Evolutionary conservation across 2,797 vertebrate species (phyloP).

Genomic region (Rhinoraja longicauda): DNA sequence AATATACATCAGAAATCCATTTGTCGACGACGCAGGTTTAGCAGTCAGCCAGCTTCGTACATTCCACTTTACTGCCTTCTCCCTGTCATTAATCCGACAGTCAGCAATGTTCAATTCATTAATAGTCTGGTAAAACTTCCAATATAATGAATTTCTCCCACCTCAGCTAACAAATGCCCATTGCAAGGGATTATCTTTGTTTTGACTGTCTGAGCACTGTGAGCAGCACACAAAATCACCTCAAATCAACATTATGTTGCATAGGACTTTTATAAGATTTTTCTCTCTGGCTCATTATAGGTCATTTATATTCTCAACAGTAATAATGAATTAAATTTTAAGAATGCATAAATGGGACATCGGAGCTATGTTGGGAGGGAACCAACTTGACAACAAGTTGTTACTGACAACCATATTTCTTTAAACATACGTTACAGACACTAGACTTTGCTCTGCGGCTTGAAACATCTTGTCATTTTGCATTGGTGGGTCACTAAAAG

Average conservation of each 20-base stretch:
- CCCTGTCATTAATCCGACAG: neutral
- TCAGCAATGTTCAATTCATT: slow-evolving; percentile 13
- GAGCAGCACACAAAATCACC: neutral
- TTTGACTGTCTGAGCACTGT: neutral
- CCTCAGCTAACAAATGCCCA: neutral
- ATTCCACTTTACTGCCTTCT: neutral
- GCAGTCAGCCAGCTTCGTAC: neutral
- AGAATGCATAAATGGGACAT: neutral
- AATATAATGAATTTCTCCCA: neutral
- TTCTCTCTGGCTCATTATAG: neutral
- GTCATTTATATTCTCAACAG: neutral
- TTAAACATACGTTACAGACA: neutral
- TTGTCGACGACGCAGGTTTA: neutral
- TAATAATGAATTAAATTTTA: neutral
- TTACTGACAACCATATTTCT: neutral
- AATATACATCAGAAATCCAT: neutral
- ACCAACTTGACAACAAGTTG: neutral
- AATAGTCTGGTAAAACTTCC: slow-evolving; percentile 12
- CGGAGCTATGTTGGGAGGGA: neutral
- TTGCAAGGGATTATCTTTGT: neutral
- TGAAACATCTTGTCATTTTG: neutral
- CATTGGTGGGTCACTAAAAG: slow-evolving; percentile 6
- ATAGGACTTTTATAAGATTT: neutral
- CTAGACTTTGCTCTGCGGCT: neutral
- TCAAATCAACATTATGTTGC: neutral